phyloP scores from a whole-genome alignment of 2,113 vertebrate genomes.

The Benitochromis conjunctus region DNA sequence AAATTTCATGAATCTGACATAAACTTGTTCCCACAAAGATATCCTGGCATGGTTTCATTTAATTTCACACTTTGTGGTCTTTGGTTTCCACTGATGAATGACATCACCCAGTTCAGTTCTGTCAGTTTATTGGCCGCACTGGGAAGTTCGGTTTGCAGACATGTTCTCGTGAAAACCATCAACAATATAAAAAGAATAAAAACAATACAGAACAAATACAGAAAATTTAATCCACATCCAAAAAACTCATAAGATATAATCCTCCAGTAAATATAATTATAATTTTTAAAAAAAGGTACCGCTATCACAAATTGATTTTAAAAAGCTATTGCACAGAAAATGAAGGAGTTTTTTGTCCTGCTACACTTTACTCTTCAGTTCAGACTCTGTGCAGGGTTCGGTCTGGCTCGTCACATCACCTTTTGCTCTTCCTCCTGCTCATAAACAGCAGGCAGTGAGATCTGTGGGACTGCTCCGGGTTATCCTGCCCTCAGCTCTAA shows the following conservation, averaged over 20 bases:
- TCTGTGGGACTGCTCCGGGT: not conserved
- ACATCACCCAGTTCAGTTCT: not conserved
- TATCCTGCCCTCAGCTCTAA: not conserved
- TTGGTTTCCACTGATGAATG: not conserved
- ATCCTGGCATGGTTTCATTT: not conserved
- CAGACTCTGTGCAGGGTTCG: not conserved
- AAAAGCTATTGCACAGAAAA: not conserved
- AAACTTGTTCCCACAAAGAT: not conserved
- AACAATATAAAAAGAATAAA: not conserved
- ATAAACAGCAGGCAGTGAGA: not conserved
- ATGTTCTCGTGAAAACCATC: not conserved
- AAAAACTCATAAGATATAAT: not conserved
- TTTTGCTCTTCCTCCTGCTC: not conserved
- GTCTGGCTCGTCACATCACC: not conserved
- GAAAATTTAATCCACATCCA: not conserved
- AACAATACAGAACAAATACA: not conserved
- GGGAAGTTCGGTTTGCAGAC: not conserved
- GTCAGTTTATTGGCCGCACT: not conserved
- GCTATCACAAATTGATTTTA: not conserved
- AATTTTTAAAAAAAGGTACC: not conserved
- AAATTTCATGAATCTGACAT: not conserved
- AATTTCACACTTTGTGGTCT: not conserved
- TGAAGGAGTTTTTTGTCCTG: not conserved
- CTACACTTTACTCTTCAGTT: not conserved
- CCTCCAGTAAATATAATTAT: not conserved